Percentiles rank a stretch among this genome's conserved stretches.
phyloP scores from a whole-genome alignment of 1,140 invertebrate genomes.

The Drosophila sp. region DNA sequence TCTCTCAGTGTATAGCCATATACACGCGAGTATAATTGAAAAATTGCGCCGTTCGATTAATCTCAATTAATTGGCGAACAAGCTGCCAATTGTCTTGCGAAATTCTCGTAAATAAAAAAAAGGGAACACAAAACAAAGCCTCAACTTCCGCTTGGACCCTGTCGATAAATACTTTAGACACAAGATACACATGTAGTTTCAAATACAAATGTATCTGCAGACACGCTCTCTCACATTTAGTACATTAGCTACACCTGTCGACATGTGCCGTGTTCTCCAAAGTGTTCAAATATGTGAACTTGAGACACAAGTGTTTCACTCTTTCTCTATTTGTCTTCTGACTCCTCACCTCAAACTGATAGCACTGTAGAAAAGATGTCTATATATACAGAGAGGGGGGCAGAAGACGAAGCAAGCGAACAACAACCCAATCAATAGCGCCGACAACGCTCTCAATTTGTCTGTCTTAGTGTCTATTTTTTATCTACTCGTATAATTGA shows the following conservation, averaged over 20 bases:
- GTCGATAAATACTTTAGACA: not conserved
- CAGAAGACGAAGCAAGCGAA: not conserved
- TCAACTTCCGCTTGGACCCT: constrained; percentile 34
- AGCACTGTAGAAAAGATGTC: no score
- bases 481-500: constrained; percentile 36
- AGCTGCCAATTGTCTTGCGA: constrained; percentile 60
- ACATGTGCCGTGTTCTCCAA: constrained; percentile 22
- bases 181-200: constrained; percentile 2
- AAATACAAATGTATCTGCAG: constrained; percentile 12
- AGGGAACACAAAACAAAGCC: constrained; percentile 8
- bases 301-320: constrained; percentile 70
- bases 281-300: constrained; percentile 66
- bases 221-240: constrained; percentile 8
- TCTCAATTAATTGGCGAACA: constrained; percentile 67
- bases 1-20: constrained; percentile 7
- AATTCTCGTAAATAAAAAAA: constrained; percentile 4
- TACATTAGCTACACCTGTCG: constrained; percentile 64
- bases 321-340: constrained; percentile 54
- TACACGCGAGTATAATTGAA: constrained; percentile 42
- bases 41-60: constrained; percentile 70
- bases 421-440: constrained; percentile 31
- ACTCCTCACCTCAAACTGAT: constrained; percentile 24
- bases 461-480: constrained; percentile 12
- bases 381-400: not conserved
- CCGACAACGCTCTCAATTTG: constrained; percentile 21